Base-by-base conservation (phyloP, 2,888 invertebrate genomes). In the Piscicola geometra region DNA sequence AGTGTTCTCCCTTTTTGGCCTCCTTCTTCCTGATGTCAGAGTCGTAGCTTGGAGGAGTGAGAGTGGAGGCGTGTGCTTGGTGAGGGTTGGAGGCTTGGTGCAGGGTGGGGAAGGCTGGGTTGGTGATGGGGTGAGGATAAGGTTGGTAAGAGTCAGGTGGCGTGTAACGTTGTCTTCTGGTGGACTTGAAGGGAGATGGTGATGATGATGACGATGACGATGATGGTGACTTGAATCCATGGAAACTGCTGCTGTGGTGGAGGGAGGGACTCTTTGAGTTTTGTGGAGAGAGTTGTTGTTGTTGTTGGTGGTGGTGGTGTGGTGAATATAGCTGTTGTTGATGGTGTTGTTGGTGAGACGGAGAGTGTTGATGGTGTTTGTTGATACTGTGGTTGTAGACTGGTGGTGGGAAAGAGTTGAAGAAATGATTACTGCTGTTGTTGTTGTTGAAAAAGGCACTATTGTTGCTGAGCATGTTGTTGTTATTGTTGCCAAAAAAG, bases 91-190 rank as follows among this genome's bases (percentile, higher is more conserved):
- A 9, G 15, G 5, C 9, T 5, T 41, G 41, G 41, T 9, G 41
- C 9, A 41, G 41, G 41, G 41, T 41, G 41, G 41, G 41, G 41
- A 9, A 15, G 15, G 41, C 9, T 9, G 41, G 41, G 41, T 41
- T 41, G 41, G 5, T 71, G 56, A 30, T 21, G 30, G 41, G 50
- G 33, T 21, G 33, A 64, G 73, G 73, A 36, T 73, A 73, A 18
- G 73, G 73, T 32, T 73, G 73, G 64, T 73, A 73, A 15, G 73
- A 73, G 64, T 73, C 73, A 0, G 73, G 73, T 18, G 73, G 73
- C 12, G 73, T 73, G 64, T 60, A 73, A n/a, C 73, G 60, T 33
- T 73, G 73, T 32, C 41, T 52, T n/a, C 56, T 60, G 60, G 64
- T 64, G 64, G 73, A 73, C 32, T 71, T 71, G 1, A n/a, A 71